A percentile compares a stretch with the other conserved stretches of the same genome.
Evolutionary conservation across 2,797 vertebrate species (phyloP).

Genomic region (Rhynchonycteris naso): DNA sequence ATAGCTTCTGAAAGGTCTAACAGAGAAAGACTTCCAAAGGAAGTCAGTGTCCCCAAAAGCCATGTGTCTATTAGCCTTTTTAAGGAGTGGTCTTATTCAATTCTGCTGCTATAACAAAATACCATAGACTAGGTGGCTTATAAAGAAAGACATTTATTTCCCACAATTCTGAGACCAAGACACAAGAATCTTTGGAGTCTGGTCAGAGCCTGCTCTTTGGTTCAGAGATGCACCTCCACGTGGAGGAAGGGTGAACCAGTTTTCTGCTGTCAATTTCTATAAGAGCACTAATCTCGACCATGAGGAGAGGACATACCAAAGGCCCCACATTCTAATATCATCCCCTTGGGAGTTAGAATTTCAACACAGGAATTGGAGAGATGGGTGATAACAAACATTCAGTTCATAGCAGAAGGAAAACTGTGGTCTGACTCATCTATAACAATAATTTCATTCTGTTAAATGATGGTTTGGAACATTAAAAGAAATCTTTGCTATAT

Average conservation of each 20-base stretch:
- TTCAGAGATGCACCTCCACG: background rate
- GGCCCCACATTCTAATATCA: background rate
- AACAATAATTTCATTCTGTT: background rate
- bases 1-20: background rate
- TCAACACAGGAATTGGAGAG: background rate
- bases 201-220: background rate
- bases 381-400: background rate
- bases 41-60: background rate
- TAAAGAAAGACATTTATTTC: background rate
- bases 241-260: background rate
- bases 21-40: background rate
- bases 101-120: background rate
- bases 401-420: background rate
- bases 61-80: background rate
- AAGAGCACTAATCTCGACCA: background rate
- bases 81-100: background rate
- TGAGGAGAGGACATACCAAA: background rate
- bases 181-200: background rate
- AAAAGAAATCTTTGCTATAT: background rate
- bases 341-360: background rate
- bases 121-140: background rate
- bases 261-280: background rate
- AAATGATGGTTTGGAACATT: background rate
- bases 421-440: background rate
- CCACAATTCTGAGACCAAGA: background rate